phyloP scores from a whole-genome alignment of 2,113 vertebrate genomes.

The Coryphaenoides rupestris region DNA sequence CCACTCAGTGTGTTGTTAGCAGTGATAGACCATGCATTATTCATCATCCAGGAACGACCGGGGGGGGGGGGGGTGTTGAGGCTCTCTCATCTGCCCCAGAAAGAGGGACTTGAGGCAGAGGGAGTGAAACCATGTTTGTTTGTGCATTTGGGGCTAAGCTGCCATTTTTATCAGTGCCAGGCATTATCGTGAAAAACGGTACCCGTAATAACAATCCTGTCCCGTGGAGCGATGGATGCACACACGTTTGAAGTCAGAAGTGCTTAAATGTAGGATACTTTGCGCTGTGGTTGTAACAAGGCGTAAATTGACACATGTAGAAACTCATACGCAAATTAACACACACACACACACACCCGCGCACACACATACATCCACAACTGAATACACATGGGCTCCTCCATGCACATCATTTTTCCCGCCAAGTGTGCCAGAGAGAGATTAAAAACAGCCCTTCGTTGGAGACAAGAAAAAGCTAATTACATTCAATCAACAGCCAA shows the following conservation, averaged over 20 bases:
- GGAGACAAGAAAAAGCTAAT: constrained; percentile 59
- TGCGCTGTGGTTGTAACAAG: background rate
- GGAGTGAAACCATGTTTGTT: too few relatives aligned
- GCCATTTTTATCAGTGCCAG: constrained; percentile 16
- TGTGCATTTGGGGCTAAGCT: constrained; percentile 5
- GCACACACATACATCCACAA: background rate
- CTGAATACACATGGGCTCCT: background rate
- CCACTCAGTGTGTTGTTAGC: constrained; percentile 38
- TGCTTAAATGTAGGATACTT: background rate
- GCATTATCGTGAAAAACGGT: background rate
- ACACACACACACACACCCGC: constrained; percentile 7
- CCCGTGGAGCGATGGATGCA: constrained; percentile 4
- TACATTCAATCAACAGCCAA: constrained; percentile 62
- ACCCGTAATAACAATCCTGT: constrained; percentile 2
- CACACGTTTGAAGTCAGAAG: constrained; percentile 11
- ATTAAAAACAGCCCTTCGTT: constrained; percentile 39
- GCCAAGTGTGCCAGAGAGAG: constrained; percentile 24
- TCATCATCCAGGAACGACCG: constrained; percentile 48
- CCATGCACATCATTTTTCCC: background rate
- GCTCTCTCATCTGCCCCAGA: constrained; percentile 35
- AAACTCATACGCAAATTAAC: background rate
- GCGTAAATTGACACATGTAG: constrained; percentile 4
- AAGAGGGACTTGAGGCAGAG: constrained; percentile 26
- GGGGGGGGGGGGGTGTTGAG: constrained; percentile 6
- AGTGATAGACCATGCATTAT: constrained; percentile 55